A percentile compares a stretch with the other conserved stretches of the same genome.
phyloP scores from a whole-genome alignment of 2,797 vertebrate genomes.

The Lacerta agilis region DNA sequence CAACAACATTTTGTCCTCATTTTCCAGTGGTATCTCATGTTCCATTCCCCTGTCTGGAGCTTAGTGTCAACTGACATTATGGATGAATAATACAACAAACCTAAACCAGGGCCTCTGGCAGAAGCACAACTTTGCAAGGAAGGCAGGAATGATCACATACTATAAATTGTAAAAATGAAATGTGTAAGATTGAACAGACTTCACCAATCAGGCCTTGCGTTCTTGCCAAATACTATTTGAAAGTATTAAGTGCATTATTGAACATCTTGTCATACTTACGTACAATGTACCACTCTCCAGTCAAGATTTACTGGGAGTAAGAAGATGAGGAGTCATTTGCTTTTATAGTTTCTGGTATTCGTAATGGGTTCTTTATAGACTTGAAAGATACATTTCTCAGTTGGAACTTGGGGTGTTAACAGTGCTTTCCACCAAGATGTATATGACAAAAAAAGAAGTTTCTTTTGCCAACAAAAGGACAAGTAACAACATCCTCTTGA shows the following conservation, averaged over 20 bases:
- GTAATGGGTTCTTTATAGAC: not conserved
- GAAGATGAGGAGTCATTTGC: not conserved
- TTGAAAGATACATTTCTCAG: not conserved
- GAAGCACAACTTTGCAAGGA: constrained; percentile 45
- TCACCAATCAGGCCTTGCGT: not conserved
- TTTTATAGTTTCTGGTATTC: not conserved
- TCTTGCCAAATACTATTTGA: constrained; percentile 19
- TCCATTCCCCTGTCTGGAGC: constrained; percentile 63
- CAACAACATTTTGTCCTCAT: constrained; percentile 49
- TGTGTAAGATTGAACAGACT: constrained; percentile 23
- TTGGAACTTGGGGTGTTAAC: not conserved
- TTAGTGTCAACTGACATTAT: constrained; percentile 50
- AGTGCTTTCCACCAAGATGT: not conserved
- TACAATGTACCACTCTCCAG: constrained; percentile 24
- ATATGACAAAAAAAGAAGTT: not conserved
- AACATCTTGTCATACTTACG: not conserved
- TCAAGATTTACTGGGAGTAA: constrained; percentile 2
- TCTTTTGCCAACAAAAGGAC: no score
- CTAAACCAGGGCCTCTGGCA: constrained; percentile 56
- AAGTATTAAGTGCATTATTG: constrained; percentile 15
- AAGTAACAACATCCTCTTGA: no score
- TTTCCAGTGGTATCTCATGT: constrained; percentile 51
- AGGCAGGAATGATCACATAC: constrained; percentile 55
- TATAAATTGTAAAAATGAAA: constrained; percentile 42
- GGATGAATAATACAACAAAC: constrained; percentile 65